Evolutionary conservation across 2,113 vertebrate genomes (phyloP).

Genomic region (Sialia sialis): DNA sequence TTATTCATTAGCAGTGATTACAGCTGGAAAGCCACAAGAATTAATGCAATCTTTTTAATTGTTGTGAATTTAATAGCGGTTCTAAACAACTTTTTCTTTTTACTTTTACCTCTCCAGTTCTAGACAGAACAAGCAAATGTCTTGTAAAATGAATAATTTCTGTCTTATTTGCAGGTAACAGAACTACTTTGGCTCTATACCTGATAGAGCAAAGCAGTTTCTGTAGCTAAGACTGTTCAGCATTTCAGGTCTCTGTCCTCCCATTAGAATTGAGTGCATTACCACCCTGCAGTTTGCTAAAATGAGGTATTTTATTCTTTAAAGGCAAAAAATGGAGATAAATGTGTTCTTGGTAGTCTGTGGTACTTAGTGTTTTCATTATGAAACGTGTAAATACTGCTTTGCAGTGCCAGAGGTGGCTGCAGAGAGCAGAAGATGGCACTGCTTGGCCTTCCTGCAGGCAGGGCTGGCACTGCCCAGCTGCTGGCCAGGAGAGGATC

Average conservation of each 20-base stretch:
- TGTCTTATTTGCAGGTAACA: background rate
- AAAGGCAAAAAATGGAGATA: background rate
- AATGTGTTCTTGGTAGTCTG: background rate
- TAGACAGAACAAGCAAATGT: background rate
- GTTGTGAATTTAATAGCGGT: background rate
- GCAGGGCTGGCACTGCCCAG: background rate
- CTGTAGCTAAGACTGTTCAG: background rate
- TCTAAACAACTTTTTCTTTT: background rate
- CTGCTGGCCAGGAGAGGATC: background rate
- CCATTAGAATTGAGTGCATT: background rate
- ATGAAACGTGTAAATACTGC: background rate
- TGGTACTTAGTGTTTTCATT: background rate
- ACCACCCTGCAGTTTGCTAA: background rate
- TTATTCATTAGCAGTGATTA: constrained; percentile 17
- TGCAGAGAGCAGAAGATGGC: background rate
- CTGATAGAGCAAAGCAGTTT: background rate
- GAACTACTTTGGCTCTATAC: background rate
- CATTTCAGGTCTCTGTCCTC: background rate
- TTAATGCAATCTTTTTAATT: constrained; percentile 2
- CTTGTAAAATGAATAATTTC: background rate
- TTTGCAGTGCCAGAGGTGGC: background rate
- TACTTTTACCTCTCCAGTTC: background rate
- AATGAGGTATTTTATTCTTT: background rate
- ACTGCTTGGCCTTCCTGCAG: background rate
- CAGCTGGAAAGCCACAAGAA: background rate